A percentile compares a stretch with the other conserved stretches of the same genome.
Conservation (phyloP, 2,888 invertebrate species). For the Limnephilus marmoratus region DNA sequence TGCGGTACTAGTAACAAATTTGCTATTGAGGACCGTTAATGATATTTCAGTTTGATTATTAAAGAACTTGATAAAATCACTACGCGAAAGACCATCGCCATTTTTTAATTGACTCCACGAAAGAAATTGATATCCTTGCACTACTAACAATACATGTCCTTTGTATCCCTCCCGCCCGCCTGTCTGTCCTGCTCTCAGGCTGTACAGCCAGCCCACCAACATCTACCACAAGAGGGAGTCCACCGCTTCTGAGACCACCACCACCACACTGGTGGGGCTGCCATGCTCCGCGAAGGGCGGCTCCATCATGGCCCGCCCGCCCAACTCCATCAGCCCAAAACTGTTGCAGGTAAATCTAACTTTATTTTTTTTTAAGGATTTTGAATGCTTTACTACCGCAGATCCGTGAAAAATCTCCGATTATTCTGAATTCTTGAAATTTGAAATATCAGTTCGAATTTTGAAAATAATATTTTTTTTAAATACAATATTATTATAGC, state of each 20-base stretch:
- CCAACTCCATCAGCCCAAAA: slow-evolving; percentile 63
- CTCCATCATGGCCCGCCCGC: slow-evolving; percentile 67
- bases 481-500: too few species aligned
- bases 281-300: slow-evolving; percentile 69
- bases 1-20: too few species aligned
- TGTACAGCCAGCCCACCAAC: slow-evolving; percentile 84
- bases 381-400: too few species aligned
- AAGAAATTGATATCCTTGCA: background rate
- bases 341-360: slow-evolving; percentile 57
- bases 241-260: slow-evolving; percentile 87
- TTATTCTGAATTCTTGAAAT: too few species aligned
- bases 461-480: too few species aligned
- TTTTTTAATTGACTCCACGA: background rate
- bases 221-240: slow-evolving; percentile 85
- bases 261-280: slow-evolving; percentile 83
- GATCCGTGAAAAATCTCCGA: too few species aligned
- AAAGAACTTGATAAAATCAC: too few species aligned
- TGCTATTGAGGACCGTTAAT: too few species aligned
- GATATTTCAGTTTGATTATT: too few species aligned
- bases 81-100: too few species aligned
- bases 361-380: too few species aligned
- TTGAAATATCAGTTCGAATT: too few species aligned
- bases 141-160: slow-evolving; percentile 10
- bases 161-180: background rate
- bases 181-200: slow-evolving; percentile 71